These are phyloP conservation scores for Notamacropus eugenii DNA, from an alignment of 2,797 vertebrate species.

Conservation along the genomic window DNA sequence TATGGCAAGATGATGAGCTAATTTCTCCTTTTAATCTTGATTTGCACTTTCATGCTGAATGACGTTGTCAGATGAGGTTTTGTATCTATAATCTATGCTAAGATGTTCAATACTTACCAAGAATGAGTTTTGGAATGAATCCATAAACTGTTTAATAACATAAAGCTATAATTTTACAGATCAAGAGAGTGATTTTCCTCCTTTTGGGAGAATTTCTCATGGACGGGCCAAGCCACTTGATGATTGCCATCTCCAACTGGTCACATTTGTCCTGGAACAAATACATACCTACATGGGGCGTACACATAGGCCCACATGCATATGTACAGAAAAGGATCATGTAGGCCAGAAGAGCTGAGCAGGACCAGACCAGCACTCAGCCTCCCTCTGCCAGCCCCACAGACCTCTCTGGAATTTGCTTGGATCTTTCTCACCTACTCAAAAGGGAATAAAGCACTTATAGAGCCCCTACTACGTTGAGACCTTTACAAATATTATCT, in stretches of 20 bases:
- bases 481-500: not conserved
- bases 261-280: not conserved
- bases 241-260: not conserved
- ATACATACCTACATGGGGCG: not conserved
- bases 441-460: not conserved
- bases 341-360: not conserved
- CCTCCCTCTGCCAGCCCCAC: not conserved
- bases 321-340: not conserved
- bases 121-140: not conserved
- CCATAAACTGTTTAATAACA: not conserved
- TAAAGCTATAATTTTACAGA: not conserved
- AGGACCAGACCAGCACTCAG: not conserved
- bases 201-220: not conserved
- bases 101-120: slow-evolving; percentile 15
- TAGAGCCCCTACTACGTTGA: not conserved
- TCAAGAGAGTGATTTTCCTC: not conserved
- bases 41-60: not conserved
- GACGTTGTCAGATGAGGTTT: not conserved
- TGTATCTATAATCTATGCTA: not conserved
- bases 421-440: not conserved
- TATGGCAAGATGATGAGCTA: not conserved
- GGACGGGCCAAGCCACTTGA: not conserved
- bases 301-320: too few species aligned
- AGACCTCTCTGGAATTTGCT: not conserved
- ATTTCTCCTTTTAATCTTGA: slow-evolving; percentile 15